Percentiles rank a stretch among this genome's conserved stretches.
Evolutionary conservation across 2,113 vertebrate species (phyloP).

Genomic region (Craseonycteris thonglongyai): DNA sequence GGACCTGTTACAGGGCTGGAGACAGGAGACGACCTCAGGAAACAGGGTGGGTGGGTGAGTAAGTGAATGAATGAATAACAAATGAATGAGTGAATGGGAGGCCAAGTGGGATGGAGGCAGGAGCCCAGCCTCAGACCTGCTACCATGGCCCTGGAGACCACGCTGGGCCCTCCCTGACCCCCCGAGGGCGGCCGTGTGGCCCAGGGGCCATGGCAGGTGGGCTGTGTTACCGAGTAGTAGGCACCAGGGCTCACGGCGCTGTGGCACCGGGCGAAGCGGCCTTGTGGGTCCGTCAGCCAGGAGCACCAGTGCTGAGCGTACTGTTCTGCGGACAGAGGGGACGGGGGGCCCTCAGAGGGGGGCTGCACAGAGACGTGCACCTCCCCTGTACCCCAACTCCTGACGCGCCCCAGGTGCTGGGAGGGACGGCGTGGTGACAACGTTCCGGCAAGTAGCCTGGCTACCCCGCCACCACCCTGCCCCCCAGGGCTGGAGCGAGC

Average conservation of each 20-base stretch:
- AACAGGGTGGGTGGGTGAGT: too few species aligned
- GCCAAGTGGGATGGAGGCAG: fast-evolving
- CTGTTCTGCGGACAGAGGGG: conserved; percentile 79
- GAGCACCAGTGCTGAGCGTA: conserved; percentile 92
- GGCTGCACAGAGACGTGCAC: fast-evolving
- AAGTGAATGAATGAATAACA: too few species aligned
- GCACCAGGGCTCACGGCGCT: conserved; percentile 78
- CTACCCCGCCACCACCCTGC: too few species aligned
- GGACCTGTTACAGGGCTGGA: fast-evolving
- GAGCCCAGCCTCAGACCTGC: background rate
- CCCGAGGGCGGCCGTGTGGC: background rate
- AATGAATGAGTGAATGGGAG: fast-evolving
- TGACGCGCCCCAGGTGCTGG: fast-evolving
- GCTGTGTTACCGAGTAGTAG: conserved; percentile 81
- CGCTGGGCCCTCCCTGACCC: fast-evolving
- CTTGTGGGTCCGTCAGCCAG: conserved; percentile 76
- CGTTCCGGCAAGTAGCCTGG: too few species aligned
- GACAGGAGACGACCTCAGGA: too few species aligned
- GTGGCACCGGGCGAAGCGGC: conserved; percentile 88
- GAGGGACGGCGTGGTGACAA: too few species aligned
- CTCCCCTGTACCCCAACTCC: background rate
- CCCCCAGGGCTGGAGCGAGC: background rate
- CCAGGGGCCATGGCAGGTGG: fast-evolving
- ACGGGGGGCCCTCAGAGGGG: fast-evolving
- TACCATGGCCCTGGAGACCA: background rate